A percentile compares a stretch with the other conserved stretches of the same genome.
Evolutionary conservation across 2,888 invertebrate genomes (phyloP).

Genomic region (Odiellus spinosus): DNA sequence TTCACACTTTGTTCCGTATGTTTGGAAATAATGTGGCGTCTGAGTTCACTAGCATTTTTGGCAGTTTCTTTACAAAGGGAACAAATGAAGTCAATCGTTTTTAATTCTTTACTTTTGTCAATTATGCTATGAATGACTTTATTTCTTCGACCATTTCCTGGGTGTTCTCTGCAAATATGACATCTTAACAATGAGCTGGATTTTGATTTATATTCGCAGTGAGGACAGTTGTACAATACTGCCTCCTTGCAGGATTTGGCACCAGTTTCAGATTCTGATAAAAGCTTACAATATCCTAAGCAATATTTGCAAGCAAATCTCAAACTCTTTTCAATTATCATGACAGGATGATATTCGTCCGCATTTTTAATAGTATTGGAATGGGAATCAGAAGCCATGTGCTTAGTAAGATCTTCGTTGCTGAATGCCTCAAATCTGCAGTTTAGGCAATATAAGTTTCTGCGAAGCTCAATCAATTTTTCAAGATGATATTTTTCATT

Average conservation of each 20-base stretch:
- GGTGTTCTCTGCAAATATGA: background rate
- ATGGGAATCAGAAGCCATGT: slow-evolving; percentile 23
- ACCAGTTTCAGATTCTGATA: background rate
- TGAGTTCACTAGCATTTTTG: no score
- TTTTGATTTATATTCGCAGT: no score
- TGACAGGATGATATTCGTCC: slow-evolving; percentile 6
- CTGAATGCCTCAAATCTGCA: slow-evolving; percentile 23
- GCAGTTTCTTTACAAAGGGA: no score
- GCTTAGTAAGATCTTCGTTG: slow-evolving; percentile 22
- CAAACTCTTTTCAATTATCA: slow-evolving; percentile 7
- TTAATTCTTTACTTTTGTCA: no score
- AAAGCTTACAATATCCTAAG: background rate
- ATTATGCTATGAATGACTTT: no score
- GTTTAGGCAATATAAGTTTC: slow-evolving; percentile 25
- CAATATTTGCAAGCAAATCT: slow-evolving; percentile 12
- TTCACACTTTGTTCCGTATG: no score
- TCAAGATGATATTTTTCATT: slow-evolving; percentile 20
- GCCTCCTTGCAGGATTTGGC: background rate
- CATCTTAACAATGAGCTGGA: background rate
- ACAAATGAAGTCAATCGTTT: no score
- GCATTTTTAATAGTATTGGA: background rate
- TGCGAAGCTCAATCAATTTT: slow-evolving; percentile 22
- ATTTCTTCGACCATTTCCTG: background rate
- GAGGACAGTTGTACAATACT: background rate
- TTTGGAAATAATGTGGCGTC: no score